Base-by-base conservation (phyloP, 2,797 vertebrate genomes). In the Lepilemur ruficaudatus region DNA sequence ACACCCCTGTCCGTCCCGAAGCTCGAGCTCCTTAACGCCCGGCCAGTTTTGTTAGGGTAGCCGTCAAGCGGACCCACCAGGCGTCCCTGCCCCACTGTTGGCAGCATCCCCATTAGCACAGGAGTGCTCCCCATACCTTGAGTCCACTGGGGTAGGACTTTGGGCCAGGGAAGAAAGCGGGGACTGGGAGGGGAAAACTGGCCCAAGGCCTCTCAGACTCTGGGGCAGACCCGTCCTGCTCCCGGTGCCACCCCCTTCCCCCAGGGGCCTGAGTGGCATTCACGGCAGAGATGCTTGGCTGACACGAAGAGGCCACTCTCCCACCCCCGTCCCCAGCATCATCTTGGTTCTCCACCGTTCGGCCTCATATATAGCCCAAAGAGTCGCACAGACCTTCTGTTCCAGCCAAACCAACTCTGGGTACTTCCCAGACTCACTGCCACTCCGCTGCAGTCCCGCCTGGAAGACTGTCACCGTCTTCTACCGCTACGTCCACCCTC, bases 361-460 rank as follows among this genome's bases (percentile, higher is more conserved):
- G 50, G 59, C 57, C 30, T 75, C 84, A 88, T n/a, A 92, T 32
- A 22, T 30, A 81, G 43, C 70, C 83, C 86, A 75, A 35, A 67
- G 48, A 69, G 55, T 79, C 43, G 43, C 96, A 95, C 87, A 93
- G 79, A 95, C 83, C 50, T 80, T 59, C 75, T 69, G 25, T 59
- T 82, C 52, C 92, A 61, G 89, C 72, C 78, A 57, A 86, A 84
- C 23, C 52, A 91, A 89, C 59, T 70, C 70, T 73, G 84, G 55
- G 52, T 61, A 18, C 86, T 59, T 83, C 83, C 83, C 86, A n/a
- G 90, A 12, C 91, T 96, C 84, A 63, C 73, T 76, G 93, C 85
- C 70, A 85, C 78, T 75, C 73, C 94, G 52, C 73, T 35, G 63
- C 59, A 32, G 72, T 38, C 65, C 85, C 32, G 61, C 12, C 84